Conservation (phyloP, 37 sponge, comb jelly and placozoan species). For the Oscarella lobularis region DNA sequence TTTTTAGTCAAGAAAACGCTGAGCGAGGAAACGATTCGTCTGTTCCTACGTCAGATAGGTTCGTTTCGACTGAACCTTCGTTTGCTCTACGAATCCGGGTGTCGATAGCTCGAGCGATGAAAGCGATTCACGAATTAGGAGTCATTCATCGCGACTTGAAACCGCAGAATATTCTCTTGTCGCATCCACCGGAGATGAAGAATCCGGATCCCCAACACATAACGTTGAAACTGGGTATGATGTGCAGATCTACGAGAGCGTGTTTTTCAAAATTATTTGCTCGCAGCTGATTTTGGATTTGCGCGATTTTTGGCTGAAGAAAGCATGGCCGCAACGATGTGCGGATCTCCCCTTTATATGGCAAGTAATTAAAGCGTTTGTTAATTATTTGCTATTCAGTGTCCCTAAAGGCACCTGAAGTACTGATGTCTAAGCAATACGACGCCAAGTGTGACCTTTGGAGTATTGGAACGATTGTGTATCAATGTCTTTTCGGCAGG, state of each 20-base stretch:
- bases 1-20: conserved; percentile 53
- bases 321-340: conserved; percentile 91
- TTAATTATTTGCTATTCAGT: neutral
- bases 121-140: conserved; percentile 34
- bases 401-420: conserved; percentile 79
- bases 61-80: too few species aligned
- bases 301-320: conserved; percentile 72
- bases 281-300: conserved; percentile 90
- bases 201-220: conserved; percentile 7
- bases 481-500: conserved; percentile 78
- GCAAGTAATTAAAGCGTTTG: conserved; percentile 10
- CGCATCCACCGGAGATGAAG: conserved; percentile 11
- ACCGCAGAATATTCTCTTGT: conserved; percentile 83
- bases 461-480: conserved; percentile 93
- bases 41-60: conserved; percentile 44
- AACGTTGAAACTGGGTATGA: conserved; percentile 35
- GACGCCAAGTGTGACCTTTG: conserved; percentile 85
- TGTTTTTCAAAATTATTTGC: neutral
- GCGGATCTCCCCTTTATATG: conserved; percentile 98
- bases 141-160: conserved; percentile 89
- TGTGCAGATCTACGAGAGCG: neutral
- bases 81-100: neutral
- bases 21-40: conserved; percentile 55
- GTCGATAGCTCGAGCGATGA: conserved; percentile 45
- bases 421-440: conserved; percentile 61